Percentiles rank a stretch among this genome's conserved stretches.
Conservation (phyloP, 2,888 invertebrate genomes). For the Scotopteryx bipunctaria region DNA sequence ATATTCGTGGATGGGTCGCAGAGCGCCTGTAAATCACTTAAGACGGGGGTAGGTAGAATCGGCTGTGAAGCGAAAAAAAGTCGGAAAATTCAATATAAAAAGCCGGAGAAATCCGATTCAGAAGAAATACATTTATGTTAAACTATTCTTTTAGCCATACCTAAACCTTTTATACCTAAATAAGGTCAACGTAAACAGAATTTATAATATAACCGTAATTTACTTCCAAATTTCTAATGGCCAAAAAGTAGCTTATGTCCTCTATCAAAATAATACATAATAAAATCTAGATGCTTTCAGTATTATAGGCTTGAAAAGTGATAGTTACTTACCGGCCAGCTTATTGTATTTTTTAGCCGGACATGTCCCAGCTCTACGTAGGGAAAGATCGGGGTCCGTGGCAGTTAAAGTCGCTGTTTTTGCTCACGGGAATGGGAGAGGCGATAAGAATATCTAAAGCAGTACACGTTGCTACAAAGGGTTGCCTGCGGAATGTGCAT, state of each 20-base stretch:
- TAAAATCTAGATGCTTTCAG: too few relatives aligned
- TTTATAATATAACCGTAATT: too few relatives aligned
- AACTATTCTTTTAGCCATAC: too few relatives aligned
- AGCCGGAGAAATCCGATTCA: conserved; percentile 4
- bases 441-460: conserved; percentile 69
- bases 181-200: too few relatives aligned
- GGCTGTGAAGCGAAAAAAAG: neutral
- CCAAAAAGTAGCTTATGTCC: too few relatives aligned
- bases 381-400: conserved; percentile 48
- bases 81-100: neutral
- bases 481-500: conserved; percentile 27
- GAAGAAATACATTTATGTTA: too few relatives aligned
- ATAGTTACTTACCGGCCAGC: too few relatives aligned
- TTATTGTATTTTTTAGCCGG: neutral
- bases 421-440: conserved; percentile 62
- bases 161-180: too few relatives aligned
- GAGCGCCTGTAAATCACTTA: conserved; percentile 78
- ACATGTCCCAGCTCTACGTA: neutral
- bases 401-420: conserved; percentile 73
- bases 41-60: conserved; percentile 50
- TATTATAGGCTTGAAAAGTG: too few relatives aligned
- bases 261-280: too few relatives aligned
- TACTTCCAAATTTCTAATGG: too few relatives aligned
- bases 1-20: conserved; percentile 59
- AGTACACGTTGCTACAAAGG: conserved; percentile 53